Conservation (phyloP, 2,888 invertebrate genomes). For the Molorchus minor region DNA sequence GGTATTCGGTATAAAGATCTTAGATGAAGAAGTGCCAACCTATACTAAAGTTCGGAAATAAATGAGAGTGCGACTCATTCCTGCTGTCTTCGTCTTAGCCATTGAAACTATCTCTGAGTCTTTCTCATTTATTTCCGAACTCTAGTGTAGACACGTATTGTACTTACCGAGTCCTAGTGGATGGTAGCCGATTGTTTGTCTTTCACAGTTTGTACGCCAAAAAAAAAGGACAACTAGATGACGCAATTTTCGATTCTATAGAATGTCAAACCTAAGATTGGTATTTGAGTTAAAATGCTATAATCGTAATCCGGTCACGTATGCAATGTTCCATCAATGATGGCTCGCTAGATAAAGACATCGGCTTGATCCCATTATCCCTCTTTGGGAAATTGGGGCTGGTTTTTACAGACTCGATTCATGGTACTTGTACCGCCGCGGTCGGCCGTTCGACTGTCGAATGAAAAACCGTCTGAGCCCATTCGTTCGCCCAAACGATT, state of each 20-base stretch:
- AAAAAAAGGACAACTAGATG: not conserved
- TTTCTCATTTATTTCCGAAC: too few relatives aligned
- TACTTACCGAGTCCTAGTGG: too few relatives aligned
- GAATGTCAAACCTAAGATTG: constrained; percentile 15
- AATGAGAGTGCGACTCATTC: too few relatives aligned
- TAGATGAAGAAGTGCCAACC: too few relatives aligned
- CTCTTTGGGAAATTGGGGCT: constrained; percentile 54
- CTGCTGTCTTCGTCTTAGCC: too few relatives aligned
- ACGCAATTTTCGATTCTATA: constrained; percentile 3
- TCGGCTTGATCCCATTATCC: constrained; percentile 55
- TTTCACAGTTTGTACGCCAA: too few relatives aligned
- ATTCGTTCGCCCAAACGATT: constrained; percentile 25
- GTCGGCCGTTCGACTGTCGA: constrained; percentile 15
- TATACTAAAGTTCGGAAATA: too few relatives aligned
- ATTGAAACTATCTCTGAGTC: too few relatives aligned
- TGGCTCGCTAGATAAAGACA: constrained; percentile 54
- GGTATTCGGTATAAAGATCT: too few relatives aligned
- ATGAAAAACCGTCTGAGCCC: constrained; percentile 25
- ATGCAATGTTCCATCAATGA: constrained; percentile 51
- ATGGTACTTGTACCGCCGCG: constrained; percentile 17
- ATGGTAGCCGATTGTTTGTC: too few relatives aligned
- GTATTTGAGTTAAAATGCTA: constrained; percentile 22
- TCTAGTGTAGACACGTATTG: too few relatives aligned
- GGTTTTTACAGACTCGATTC: constrained; percentile 35
- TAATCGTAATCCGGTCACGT: constrained; percentile 55